Conservation (phyloP, 1,140 invertebrate genomes). For the Sitobion miscanthi region DNA sequence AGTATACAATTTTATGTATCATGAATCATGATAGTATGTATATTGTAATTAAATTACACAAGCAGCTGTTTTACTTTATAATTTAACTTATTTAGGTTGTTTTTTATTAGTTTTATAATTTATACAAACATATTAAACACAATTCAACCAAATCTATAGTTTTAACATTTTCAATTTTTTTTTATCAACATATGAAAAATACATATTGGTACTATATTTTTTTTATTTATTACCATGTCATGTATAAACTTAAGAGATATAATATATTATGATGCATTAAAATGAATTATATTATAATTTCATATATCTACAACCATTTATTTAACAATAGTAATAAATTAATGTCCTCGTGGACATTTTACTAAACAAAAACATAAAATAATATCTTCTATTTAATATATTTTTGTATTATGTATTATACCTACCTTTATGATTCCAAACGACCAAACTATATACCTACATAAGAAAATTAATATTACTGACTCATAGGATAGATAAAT, state of each 20-base stretch:
- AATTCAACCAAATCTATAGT: not conserved
- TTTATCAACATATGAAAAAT: not conserved
- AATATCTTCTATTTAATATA: constrained; percentile 17
- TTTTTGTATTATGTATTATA: not conserved
- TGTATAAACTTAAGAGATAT: not conserved
- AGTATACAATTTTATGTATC: not conserved
- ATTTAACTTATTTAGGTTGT: not conserved
- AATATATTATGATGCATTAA: constrained; percentile 27
- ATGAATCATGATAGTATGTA: not conserved
- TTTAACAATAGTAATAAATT: constrained; percentile 19
- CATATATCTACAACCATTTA: constrained; percentile 9
- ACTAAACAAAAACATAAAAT: constrained; percentile 7
- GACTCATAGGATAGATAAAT: not conserved
- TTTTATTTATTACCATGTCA: constrained; percentile 20
- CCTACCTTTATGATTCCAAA: not conserved
- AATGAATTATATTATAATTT: constrained; percentile 33
- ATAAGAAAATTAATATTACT: not conserved
- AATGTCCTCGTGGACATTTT: constrained; percentile 9
- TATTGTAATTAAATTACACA: not conserved
- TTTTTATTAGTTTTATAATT: not conserved
- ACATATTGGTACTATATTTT: constrained; percentile 1
- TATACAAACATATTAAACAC: not conserved
- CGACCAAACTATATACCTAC: not conserved
- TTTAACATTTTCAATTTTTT: not conserved
- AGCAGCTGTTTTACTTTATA: not conserved